phyloP scores from a whole-genome alignment of 1,140 invertebrate species.

The Eupristina koningsbergeri region DNA sequence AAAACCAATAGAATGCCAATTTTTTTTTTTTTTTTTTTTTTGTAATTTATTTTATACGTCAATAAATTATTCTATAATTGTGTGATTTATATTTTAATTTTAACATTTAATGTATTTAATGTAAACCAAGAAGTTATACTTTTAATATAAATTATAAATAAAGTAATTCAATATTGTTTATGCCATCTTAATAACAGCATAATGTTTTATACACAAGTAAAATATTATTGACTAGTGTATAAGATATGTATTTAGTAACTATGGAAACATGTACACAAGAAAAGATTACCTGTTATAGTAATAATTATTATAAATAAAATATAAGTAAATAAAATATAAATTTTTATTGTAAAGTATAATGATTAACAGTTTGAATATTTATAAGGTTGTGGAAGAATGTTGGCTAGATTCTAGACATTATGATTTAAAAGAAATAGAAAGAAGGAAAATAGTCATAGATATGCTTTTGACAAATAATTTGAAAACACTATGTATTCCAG shows the following conservation, averaged over 20 bases:
- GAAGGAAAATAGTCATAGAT: conserved; percentile 65
- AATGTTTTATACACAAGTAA: conserved; percentile 66
- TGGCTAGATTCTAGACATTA: conserved; percentile 81
- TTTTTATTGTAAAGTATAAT: not conserved
- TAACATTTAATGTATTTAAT: too few species aligned
- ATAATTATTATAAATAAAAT: conserved; percentile 12
- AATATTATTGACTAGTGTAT: conserved; percentile 57
- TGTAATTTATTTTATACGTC: too few species aligned
- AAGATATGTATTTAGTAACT: conserved; percentile 57
- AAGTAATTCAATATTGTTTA: too few species aligned
- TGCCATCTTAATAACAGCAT: too few species aligned
- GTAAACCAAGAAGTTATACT: too few species aligned
- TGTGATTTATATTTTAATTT: too few species aligned
- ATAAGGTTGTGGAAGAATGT: conserved; percentile 75
- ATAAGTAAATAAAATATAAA: not conserved
- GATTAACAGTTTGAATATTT: conserved; percentile 54
- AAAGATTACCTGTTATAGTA: conserved; percentile 58
- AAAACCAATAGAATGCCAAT: too few species aligned
- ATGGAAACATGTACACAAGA: conserved; percentile 62
- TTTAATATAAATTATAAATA: too few species aligned
- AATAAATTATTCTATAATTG: too few species aligned
- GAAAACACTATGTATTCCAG: conserved; percentile 54
- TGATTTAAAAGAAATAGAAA: conserved; percentile 74
- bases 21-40: too few species aligned
- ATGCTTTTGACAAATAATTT: conserved; percentile 64